A percentile compares a stretch with the other conserved stretches of the same genome.
These are phyloP conservation scores for Drosophila chauvacae DNA, from an alignment of 1,140 invertebrate species.

Conservation along the genomic window DNA sequence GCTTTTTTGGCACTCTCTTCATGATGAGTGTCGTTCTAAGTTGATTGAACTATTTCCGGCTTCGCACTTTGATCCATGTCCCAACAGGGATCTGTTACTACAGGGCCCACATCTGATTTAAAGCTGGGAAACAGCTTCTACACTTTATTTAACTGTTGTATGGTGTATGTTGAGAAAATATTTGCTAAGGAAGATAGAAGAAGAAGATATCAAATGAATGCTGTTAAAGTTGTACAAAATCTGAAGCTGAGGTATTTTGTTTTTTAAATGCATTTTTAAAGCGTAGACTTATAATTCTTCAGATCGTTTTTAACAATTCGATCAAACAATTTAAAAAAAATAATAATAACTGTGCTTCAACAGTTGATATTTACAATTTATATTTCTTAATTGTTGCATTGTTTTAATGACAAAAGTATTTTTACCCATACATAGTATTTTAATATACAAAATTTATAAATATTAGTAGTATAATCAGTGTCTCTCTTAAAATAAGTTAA, in stretches of 20 bases:
- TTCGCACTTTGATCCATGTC: constrained; percentile 38
- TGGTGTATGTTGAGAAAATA: too few relatives aligned
- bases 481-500: too few relatives aligned
- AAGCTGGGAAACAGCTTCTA: not conserved
- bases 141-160: too few relatives aligned
- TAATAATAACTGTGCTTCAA: too few relatives aligned
- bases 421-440: too few relatives aligned
- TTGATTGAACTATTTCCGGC: constrained; percentile 54
- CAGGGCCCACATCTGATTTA: not conserved
- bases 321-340: not conserved
- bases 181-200: not conserved
- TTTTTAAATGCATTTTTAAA: not conserved
- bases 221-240: not conserved
- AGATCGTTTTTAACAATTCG: not conserved
- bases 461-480: too few relatives aligned
- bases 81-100: constrained; percentile 3
- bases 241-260: not conserved
- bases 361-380: too few relatives aligned
- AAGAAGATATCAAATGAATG: not conserved
- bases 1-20: constrained; percentile 45
- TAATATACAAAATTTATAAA: too few relatives aligned
- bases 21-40: constrained; percentile 32
- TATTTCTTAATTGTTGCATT: too few relatives aligned
- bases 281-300: too few relatives aligned
- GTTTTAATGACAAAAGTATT: too few relatives aligned